Conservation (phyloP, 2,888 invertebrate species). For the Gibbula magus region DNA sequence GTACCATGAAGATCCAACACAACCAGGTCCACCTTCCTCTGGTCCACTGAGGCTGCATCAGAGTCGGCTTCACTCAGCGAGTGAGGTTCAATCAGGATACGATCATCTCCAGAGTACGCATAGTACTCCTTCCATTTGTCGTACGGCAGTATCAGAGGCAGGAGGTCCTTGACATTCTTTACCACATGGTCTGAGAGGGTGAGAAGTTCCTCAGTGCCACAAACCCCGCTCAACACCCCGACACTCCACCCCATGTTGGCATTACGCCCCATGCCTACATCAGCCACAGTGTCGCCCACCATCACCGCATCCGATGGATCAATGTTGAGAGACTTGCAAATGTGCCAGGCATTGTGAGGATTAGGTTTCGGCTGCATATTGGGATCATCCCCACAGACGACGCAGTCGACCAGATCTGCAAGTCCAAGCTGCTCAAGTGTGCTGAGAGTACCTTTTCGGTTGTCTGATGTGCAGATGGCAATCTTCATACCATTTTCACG, state of each 20-base stretch:
- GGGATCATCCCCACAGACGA: constrained; percentile 76
- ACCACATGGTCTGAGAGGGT: constrained; percentile 68
- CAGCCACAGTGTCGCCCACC: constrained; percentile 76
- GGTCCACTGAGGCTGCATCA: constrained; percentile 3
- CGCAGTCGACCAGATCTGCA: constrained; percentile 70
- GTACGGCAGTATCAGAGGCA: constrained; percentile 66
- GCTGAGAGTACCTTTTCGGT: constrained; percentile 60
- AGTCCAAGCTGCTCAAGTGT: constrained; percentile 58
- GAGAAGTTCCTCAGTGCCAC: constrained; percentile 59
- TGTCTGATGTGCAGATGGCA: constrained; percentile 76
- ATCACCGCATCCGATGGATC: constrained; percentile 70
- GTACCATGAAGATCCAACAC: constrained; percentile 78
- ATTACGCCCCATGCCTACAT: constrained; percentile 75
- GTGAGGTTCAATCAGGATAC: constrained; percentile 57
- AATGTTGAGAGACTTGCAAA: constrained; percentile 66
- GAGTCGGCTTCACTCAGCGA: constrained; percentile 37
- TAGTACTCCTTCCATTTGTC: constrained; percentile 64
- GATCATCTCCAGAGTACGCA: constrained; percentile 55
- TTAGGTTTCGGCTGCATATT: constrained; percentile 74
- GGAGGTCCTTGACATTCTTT: constrained; percentile 66
- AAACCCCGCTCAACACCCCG: constrained; percentile 75
- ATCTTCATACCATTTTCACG: constrained; percentile 74
- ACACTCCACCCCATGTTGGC: constrained; percentile 75
- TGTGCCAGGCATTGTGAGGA: constrained; percentile 74
- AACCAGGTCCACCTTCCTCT: constrained; percentile 60